Evolutionary conservation across 2,888 invertebrate species (phyloP).

Genomic region (Drosophila mimetica): DNA sequence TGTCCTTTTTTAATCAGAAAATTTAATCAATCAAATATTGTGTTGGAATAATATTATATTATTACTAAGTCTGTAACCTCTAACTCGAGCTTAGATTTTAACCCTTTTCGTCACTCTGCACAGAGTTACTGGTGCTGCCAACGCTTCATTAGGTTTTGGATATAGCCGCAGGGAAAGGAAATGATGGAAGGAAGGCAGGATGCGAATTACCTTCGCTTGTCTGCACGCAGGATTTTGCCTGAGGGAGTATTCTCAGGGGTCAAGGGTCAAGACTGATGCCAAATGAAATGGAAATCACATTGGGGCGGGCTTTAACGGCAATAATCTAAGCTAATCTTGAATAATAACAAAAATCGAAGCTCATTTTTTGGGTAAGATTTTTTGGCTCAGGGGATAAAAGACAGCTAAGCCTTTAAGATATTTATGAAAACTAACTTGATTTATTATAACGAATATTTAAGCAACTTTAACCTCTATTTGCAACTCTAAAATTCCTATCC

Average conservation of each 20-base stretch:
- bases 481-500: constrained; percentile 37
- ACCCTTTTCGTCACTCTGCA: background rate
- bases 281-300: constrained; percentile 53
- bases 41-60: constrained; percentile 46
- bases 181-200: constrained; percentile 39
- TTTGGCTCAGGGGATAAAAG: background rate
- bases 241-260: constrained; percentile 39
- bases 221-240: constrained; percentile 43
- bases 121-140: constrained; percentile 9
- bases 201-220: constrained; percentile 72
- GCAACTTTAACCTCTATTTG: background rate
- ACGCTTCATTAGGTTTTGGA: constrained; percentile 57
- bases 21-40: constrained; percentile 16
- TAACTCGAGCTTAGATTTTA: background rate
- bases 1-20: background rate
- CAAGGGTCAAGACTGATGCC: constrained; percentile 59
- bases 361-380: constrained; percentile 14
- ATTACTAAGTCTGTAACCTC: background rate
- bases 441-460: background rate
- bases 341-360: constrained; percentile 11
- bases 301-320: constrained; percentile 26
- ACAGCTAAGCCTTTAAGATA: background rate
- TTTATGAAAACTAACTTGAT: background rate
- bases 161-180: constrained; percentile 43
- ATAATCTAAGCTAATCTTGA: constrained; percentile 29